Evolutionary conservation across 2,797 vertebrate species (phyloP), one percentile per base, ranked within the genome.

Genomic region (Setipinna tenuifilis): DNA sequence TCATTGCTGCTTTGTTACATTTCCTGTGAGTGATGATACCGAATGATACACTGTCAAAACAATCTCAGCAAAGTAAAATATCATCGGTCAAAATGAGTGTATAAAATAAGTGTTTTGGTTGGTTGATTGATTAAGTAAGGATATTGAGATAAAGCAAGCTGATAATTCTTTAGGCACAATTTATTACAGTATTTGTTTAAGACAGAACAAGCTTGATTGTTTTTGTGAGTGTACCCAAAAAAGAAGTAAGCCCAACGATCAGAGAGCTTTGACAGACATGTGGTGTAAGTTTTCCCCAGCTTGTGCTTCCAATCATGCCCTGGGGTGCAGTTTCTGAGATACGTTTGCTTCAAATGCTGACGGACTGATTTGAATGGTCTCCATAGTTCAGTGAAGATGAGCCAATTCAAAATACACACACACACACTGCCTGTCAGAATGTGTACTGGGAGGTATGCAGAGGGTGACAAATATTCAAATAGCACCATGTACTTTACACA

Each of bases 1-100:
- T 78, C 23, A 50, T 81, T 21, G 86, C 65, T 23, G 86, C 25
- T 58, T 28, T n/a, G 71, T 85, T 78, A 50, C 10, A 48, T 2
- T 35, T 80, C 25, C 80, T 10, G 31, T 44, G 81, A n/a, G 80
- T 19, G n/a, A 11, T 81, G 35, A 82, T 23, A 82, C 50, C 83
- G 58, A 54, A 16, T 62, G 23, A n/a, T 6, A 9, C 21, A 71
- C 35, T 87, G 48, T 41, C 7, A 48, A 14, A 31, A 65, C 12
- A 0, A n/a, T 14, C 80, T 75, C 35, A 35, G 25, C 54, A 12
- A 65, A 25, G 9, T 17, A 46, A 19, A 12, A 41, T 81, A 28
- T 57, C 83, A 62, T 81, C 31, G 16, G 50, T 54, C 2, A 54
- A 54, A 10, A 14, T 54, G n/a, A n/a, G n/a, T n/a, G n/a, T n/a